Conservation (phyloP, 2,113 vertebrate genomes). For the Chionodraco myersi region DNA sequence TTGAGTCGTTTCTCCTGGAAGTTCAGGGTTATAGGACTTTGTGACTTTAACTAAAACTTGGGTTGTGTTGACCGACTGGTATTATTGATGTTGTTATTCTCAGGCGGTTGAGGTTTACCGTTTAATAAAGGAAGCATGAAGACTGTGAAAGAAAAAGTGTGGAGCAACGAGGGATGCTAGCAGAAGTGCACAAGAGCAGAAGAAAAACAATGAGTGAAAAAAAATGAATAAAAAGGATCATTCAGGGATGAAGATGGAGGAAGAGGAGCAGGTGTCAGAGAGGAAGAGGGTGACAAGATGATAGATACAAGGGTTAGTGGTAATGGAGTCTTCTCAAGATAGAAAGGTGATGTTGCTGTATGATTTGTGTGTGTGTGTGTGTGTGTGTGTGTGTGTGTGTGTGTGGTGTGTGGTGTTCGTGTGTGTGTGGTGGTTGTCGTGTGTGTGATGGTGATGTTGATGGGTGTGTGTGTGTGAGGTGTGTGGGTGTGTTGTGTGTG, state of each 20-base stretch:
- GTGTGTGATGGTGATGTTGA: conserved; percentile 1
- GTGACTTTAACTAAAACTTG: neutral
- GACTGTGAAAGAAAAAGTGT: conserved; percentile 2
- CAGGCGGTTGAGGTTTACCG: neutral
- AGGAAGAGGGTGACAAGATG: conserved; percentile 16
- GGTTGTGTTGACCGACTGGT: neutral
- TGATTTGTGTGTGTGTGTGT: conserved; percentile 20
- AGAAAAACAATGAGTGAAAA: conserved; percentile 5
- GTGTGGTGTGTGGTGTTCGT: conserved; percentile 1
- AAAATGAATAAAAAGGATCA: conserved; percentile 8
- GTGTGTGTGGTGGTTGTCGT: conserved; percentile 11
- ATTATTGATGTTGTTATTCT: neutral
- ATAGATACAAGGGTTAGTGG: neutral
- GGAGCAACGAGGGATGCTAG: conserved; percentile 13
- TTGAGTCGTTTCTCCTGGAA: neutral
- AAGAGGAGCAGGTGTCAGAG: conserved; percentile 4
- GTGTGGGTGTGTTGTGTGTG: no score
- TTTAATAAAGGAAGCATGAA: conserved; percentile 5
- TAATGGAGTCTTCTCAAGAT: conserved; percentile 34
- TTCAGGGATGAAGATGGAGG: conserved; percentile 1
- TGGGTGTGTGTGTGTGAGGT: no score
- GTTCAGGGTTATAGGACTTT: neutral
- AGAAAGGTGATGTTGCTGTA: conserved; percentile 27
- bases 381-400: conserved; percentile 7
- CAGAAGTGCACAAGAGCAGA: conserved; percentile 13